Evolutionary conservation across 2,888 invertebrate genomes (phyloP), one percentile per base, ranked within the genome.

Genomic region (Tanaodytes sp.): DNA sequence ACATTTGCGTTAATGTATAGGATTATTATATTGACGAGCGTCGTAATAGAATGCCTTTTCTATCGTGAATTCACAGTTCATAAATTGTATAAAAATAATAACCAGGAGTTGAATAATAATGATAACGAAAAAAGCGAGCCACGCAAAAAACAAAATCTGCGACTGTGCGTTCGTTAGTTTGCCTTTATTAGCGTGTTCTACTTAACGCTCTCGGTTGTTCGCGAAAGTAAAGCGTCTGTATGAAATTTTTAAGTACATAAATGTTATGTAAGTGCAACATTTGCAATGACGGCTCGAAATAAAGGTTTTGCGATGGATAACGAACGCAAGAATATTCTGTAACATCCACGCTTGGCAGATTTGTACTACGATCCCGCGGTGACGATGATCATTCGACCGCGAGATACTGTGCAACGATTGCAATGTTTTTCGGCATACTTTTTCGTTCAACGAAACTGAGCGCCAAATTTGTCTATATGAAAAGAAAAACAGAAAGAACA

Each of bases 311-410:
- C 12, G 27, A 57, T 8, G 16, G 30, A 57, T 18, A 40, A 48
- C 19, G 33, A 5, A 45, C 23, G 23, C 33, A 42, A 59, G 40
- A 49, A 59, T 49, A 39, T 59, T 59, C 40, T 59, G 48, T 49
- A 48, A 42, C 23, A 48, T 58, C 48, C 27, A 58, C 31, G 57
- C 48, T 58, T 43, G 33, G 16, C 40, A 55, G 16, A 55, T 11
- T 23, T 18, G 54, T 40, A 46, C 36, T 37, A 45, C 37, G 30
- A 57, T 45, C 12, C 33, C 12, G 36, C 30, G 15, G 18, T 37
- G 15, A 45, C 8, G 23, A n/a, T n/a, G 46, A 46, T 23, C 18
- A 19, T 12, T 33, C 37, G 37, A 45, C 8, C n/a, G 16, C 48
- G 19, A 39, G n/a, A 46, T 8, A 16, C 23, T 15, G 9, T 5